Evolutionary conservation across 2,888 invertebrate genomes (phyloP).

Genomic region (Hedya salicella): DNA sequence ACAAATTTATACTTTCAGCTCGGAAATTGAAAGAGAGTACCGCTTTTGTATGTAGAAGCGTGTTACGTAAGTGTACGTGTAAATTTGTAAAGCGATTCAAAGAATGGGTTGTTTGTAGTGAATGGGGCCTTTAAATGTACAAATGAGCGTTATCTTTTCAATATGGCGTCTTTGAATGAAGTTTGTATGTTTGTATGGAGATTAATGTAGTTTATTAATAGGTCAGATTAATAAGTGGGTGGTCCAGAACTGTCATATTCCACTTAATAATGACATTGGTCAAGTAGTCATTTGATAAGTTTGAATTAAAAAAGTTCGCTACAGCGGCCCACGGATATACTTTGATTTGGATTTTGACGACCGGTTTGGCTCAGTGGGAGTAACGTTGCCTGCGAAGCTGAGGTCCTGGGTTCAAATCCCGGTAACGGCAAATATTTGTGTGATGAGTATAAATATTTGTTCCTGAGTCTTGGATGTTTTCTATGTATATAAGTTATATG

Average conservation of each 20-base stretch:
- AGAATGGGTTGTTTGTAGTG: conserved; percentile 69
- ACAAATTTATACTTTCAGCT: conserved; percentile 51
- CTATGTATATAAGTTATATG: too few species aligned
- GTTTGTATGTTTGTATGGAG: conserved; percentile 38
- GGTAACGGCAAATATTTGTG: too few species aligned
- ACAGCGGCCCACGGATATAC: too few species aligned
- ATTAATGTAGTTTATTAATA: conserved; percentile 40
- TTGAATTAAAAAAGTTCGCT: not conserved
- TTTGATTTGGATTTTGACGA: too few species aligned
- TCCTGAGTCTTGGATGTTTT: too few species aligned
- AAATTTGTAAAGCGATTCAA: conserved; percentile 53
- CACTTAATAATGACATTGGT: conserved; percentile 9
- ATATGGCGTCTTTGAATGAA: conserved; percentile 44
- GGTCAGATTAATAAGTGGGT: conserved; percentile 42
- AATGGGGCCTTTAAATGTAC: conserved; percentile 73
- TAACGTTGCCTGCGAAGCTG: too few species aligned
- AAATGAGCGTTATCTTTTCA: conserved; percentile 66
- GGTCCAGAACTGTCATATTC: conserved; percentile 32
- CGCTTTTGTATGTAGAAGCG: conserved; percentile 43
- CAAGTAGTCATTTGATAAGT: conserved; percentile 11
- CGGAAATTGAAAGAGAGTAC: conserved; percentile 46
- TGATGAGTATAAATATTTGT: too few species aligned
- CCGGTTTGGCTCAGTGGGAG: too few species aligned
- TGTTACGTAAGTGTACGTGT: conserved; percentile 38
- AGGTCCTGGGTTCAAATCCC: too few species aligned